These are phyloP conservation scores for Troides oblongomaculatus DNA, from an alignment of 2,888 invertebrate species.

Conservation along the genomic window DNA sequence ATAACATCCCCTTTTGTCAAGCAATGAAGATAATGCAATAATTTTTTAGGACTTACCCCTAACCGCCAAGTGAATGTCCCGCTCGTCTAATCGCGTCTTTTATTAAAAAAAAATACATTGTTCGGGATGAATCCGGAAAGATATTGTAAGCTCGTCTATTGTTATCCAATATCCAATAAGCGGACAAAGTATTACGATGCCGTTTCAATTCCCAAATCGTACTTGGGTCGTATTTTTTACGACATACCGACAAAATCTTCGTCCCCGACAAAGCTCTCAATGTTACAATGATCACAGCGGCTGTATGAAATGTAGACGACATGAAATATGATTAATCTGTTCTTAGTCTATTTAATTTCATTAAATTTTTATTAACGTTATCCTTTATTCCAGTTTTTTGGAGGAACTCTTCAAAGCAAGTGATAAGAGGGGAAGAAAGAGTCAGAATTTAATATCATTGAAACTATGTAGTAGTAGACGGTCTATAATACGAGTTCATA, in stretches of 20 bases:
- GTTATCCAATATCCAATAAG: constrained; percentile 26
- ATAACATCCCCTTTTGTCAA: too few relatives aligned
- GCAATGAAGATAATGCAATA: too few relatives aligned
- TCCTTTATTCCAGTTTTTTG: not conserved
- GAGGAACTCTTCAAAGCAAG: not conserved
- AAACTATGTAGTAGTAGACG: not conserved
- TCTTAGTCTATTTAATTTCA: not conserved
- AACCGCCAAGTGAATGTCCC: not conserved
- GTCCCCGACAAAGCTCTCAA: constrained; percentile 12
- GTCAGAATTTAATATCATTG: too few relatives aligned
- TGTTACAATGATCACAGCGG: constrained; percentile 4
- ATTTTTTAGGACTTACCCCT: not conserved
- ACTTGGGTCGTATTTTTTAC: constrained; percentile 23
- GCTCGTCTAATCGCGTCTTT: not conserved
- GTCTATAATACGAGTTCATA: too few relatives aligned
- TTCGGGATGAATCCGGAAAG: constrained; percentile 7
- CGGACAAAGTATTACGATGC: constrained; percentile 14
- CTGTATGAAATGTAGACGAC: not conserved
- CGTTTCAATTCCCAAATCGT: constrained; percentile 19
- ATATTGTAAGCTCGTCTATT: constrained; percentile 20
- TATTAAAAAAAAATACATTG: not conserved
- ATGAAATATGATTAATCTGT: not conserved
- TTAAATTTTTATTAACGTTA: not conserved
- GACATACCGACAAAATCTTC: constrained; percentile 17
- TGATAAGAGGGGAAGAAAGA: too few relatives aligned